phyloP scores from a whole-genome alignment of 1,140 invertebrate species.

The Diprion similis region DNA sequence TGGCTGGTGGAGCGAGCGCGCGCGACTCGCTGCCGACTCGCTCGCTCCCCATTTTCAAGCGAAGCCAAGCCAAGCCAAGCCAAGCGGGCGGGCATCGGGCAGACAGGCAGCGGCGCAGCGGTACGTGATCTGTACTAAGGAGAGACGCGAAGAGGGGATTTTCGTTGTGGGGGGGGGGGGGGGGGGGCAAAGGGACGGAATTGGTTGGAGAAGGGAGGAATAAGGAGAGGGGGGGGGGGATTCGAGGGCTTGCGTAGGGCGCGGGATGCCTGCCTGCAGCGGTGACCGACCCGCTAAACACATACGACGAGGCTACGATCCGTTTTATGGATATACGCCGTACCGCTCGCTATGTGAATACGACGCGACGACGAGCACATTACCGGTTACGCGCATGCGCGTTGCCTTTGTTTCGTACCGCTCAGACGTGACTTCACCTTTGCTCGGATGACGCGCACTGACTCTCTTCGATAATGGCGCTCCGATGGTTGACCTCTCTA shows the following conservation, averaged over 20 bases:
- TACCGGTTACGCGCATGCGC: slow-evolving; percentile 48
- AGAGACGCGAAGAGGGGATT: neutral
- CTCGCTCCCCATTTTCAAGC: no score
- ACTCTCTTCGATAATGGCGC: slow-evolving; percentile 34
- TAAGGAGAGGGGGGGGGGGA: slow-evolving; percentile 24
- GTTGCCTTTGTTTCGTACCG: slow-evolving; percentile 47
- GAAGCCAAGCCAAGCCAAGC: slow-evolving; percentile 2
- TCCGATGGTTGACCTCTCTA: no score
- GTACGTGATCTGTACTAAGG: neutral
- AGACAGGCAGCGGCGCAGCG: slow-evolving; percentile 9
- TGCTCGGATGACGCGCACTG: slow-evolving; percentile 28
- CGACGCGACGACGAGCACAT: no score
- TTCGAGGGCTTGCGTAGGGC: slow-evolving; percentile 18
- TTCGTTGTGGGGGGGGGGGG: neutral
- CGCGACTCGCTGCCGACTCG: no score
- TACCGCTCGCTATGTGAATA: no score
- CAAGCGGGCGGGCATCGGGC: slow-evolving; percentile 26
- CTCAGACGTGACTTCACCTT: neutral
- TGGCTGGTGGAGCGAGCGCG: no score
- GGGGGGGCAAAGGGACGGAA: neutral
- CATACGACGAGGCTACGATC: no score
- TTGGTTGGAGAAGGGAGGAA: neutral
- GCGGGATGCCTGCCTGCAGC: neutral
- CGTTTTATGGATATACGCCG: no score
- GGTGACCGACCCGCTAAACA: no score